phyloP scores from a whole-genome alignment of 2,797 vertebrate species.

The Chaenodraco wilsoni region DNA sequence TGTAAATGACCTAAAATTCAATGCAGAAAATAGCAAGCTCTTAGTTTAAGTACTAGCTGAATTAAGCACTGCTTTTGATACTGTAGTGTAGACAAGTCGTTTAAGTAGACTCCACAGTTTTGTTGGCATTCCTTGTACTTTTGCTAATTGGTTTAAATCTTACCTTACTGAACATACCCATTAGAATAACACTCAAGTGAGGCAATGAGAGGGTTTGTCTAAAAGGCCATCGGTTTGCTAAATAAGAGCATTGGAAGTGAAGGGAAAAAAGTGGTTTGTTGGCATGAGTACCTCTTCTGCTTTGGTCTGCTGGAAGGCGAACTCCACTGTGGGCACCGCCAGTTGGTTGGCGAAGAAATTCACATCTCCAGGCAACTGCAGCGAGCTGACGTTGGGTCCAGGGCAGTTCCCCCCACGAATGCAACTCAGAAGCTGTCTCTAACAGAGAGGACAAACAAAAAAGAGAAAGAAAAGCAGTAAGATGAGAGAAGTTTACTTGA shows the following conservation, averaged over 20 bases:
- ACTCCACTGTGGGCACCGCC: conserved; percentile 88
- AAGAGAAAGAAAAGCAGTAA: not conserved
- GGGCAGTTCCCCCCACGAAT: conserved; percentile 82
- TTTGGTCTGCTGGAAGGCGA: conserved; percentile 87
- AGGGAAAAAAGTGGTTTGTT: not conserved
- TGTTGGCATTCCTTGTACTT: too few species aligned
- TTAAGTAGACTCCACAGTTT: too few species aligned
- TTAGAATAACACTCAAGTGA: not conserved
- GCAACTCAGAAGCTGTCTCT: conserved; percentile 89
- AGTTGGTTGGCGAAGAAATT: conserved; percentile 93
- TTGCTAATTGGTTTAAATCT: too few species aligned
- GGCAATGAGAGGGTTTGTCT: not conserved
- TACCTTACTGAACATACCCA: too few species aligned
- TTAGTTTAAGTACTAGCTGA: too few species aligned
- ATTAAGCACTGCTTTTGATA: too few species aligned
- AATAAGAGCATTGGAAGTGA: not conserved
- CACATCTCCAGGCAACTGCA: conserved; percentile 90
- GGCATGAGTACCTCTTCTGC: conserved; percentile 84
- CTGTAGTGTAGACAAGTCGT: too few species aligned
- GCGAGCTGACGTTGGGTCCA: conserved; percentile 85
- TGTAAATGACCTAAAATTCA: too few species aligned
- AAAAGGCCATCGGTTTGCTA: not conserved
- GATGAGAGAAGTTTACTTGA: not conserved
- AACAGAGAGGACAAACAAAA: conserved; percentile 52
- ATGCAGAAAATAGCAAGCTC: too few species aligned